phyloP scores from a whole-genome alignment of 2,113 vertebrate genomes.

The Epinephelus moara region DNA sequence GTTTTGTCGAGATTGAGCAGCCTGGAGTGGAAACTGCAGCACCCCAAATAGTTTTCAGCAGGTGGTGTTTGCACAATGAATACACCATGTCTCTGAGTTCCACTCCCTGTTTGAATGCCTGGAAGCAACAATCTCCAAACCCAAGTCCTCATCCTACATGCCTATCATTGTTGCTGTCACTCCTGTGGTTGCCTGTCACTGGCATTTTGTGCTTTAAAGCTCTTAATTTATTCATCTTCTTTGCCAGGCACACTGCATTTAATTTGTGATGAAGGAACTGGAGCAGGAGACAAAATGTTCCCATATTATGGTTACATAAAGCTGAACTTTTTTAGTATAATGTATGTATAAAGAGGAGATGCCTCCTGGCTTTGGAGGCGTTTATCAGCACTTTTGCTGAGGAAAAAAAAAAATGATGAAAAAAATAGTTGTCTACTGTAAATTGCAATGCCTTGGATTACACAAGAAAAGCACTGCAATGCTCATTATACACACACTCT shows the following conservation, averaged over 20 bases:
- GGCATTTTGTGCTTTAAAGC: conserved; percentile 58
- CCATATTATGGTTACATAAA: conserved; percentile 53
- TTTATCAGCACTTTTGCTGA: conserved; percentile 45
- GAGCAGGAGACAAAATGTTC: conserved; percentile 60
- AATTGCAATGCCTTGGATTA: conserved; percentile 20
- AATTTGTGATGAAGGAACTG: conserved; percentile 64
- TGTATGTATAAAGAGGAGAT: conserved; percentile 50
- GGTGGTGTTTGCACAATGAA: conserved; percentile 56
- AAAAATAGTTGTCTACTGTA: conserved; percentile 34
- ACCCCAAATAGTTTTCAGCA: conserved; percentile 56
- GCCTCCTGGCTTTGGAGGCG: conserved; percentile 37
- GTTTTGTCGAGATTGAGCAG: conserved; percentile 33
- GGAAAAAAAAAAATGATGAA: not conserved
- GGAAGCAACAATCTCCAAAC: conserved; percentile 36
- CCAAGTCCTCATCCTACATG: conserved; percentile 35
- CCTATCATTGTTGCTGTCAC: conserved; percentile 61
- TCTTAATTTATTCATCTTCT: conserved; percentile 65
- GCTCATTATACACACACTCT: conserved; percentile 5
- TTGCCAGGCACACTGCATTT: conserved; percentile 59
- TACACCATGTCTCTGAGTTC: conserved; percentile 37
- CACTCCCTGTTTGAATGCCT: conserved; percentile 51
- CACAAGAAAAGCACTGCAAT: conserved; percentile 3
- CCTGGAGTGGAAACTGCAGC: conserved; percentile 16
- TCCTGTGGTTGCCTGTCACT: conserved; percentile 55
- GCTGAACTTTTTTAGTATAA: conserved; percentile 33